Percentiles rank a stretch among this genome's conserved stretches.
Evolutionary conservation across 2,797 vertebrate genomes (phyloP).

Genomic region (Arctocebus calabarensis): DNA sequence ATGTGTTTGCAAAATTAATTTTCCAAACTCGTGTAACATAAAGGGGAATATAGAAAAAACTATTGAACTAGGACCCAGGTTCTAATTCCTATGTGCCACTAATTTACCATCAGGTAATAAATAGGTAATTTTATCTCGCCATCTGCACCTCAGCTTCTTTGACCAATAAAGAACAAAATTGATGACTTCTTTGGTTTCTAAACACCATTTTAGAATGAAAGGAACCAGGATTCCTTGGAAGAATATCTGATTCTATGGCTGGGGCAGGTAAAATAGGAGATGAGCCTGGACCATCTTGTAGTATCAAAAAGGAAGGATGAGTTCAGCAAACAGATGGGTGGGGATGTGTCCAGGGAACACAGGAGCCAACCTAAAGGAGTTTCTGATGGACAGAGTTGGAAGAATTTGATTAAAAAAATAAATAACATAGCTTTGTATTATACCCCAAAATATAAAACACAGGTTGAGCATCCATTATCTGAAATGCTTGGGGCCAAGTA

Average conservation of each 20-base stretch:
- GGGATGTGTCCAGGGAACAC: not conserved
- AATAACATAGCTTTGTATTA: not conserved
- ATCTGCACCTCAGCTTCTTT: not conserved
- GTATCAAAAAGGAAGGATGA: not conserved
- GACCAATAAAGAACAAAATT: not conserved
- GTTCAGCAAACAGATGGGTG: not conserved
- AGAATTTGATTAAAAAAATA: not conserved
- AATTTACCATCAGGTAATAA: not conserved
- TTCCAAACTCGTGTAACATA: not conserved
- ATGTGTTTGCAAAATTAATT: too few relatives aligned
- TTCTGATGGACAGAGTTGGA: not conserved
- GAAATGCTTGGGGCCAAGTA: not conserved
- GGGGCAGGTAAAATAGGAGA: not conserved
- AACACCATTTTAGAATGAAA: not conserved
- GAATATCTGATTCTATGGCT: not conserved
- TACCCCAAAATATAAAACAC: constrained; percentile 25
- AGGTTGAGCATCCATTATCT: not conserved
- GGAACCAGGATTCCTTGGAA: not conserved
- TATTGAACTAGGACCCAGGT: not conserved
- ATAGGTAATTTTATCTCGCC: not conserved
- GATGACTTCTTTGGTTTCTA: not conserved
- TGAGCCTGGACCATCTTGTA: not conserved
- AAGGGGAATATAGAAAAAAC: not conserved
- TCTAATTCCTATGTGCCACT: not conserved
- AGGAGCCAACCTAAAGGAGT: not conserved